Conservation (phyloP, 2,113 vertebrate genomes). For the Megalops atlanticus region DNA sequence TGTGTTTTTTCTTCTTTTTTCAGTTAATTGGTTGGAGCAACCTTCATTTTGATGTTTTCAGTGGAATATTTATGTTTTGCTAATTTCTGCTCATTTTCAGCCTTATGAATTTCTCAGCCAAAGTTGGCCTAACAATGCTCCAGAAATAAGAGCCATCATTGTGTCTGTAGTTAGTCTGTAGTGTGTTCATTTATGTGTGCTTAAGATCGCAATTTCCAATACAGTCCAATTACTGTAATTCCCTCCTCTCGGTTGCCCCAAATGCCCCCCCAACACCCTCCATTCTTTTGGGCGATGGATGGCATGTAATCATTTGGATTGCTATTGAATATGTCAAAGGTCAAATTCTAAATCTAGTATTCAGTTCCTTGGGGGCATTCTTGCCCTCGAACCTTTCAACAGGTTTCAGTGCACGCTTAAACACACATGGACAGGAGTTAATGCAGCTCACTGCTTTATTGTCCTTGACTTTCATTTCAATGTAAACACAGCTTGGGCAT, state of each 20-base stretch:
- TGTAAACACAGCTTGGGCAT: too few species aligned
- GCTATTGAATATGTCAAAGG: conserved; percentile 37
- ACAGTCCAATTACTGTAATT: not conserved
- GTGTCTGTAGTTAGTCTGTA: not conserved
- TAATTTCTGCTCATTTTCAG: not conserved
- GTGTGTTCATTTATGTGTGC: not conserved
- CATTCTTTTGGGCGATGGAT: not conserved
- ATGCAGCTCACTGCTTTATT: not conserved
- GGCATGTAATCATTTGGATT: conserved; percentile 37
- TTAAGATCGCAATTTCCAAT: not conserved
- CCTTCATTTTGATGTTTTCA: not conserved
- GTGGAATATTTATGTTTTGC: not conserved
- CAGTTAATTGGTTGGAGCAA: not conserved
- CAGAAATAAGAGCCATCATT: not conserved
- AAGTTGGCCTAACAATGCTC: not conserved
- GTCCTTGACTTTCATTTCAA: not conserved
- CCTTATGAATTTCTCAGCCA: too few species aligned
- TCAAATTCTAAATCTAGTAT: conserved; percentile 36
- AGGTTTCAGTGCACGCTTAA: not conserved
- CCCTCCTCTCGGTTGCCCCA: not conserved
- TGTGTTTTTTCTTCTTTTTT: not conserved
- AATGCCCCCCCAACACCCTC: not conserved
- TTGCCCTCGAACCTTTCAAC: conserved; percentile 25
- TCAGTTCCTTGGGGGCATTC: conserved; percentile 20
- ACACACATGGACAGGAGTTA: not conserved